phyloP scores from a whole-genome alignment of 2,113 vertebrate genomes.

The Crotalus tigris region DNA sequence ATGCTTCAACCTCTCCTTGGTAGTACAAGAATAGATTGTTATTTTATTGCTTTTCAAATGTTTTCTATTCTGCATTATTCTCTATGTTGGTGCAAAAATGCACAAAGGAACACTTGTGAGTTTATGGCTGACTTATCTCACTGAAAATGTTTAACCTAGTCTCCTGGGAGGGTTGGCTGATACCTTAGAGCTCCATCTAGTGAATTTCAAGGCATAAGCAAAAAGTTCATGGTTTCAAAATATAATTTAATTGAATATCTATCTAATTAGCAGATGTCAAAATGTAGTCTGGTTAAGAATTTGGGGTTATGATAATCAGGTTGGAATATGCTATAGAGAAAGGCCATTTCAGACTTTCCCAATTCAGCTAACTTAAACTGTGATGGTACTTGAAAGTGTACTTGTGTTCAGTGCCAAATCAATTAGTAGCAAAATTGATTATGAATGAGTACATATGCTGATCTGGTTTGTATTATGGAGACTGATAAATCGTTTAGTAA shows the following conservation, averaged over 20 bases:
- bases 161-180: conserved; percentile 28
- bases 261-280: background rate
- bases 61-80: background rate
- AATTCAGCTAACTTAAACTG: background rate
- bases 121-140: background rate
- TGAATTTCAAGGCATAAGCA: background rate
- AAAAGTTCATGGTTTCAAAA: background rate
- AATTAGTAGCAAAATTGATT: background rate
- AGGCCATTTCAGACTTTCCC: background rate
- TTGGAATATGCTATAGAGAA: background rate
- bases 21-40: conserved; percentile 25
- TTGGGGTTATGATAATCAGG: background rate
- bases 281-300: background rate
- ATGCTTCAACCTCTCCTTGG: conserved; percentile 33
- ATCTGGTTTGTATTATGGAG: background rate
- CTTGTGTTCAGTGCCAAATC: background rate
- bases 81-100: background rate
- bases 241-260: background rate
- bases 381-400: background rate
- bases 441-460: background rate
- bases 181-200: conserved; percentile 66
- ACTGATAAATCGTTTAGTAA: background rate
- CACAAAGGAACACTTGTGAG: background rate
- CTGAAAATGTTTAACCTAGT: background rate
- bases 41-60: background rate